These are phyloP conservation scores for Xylocopa sonorina DNA, from an alignment of 1,140 invertebrate genomes.

Conservation along the genomic window DNA sequence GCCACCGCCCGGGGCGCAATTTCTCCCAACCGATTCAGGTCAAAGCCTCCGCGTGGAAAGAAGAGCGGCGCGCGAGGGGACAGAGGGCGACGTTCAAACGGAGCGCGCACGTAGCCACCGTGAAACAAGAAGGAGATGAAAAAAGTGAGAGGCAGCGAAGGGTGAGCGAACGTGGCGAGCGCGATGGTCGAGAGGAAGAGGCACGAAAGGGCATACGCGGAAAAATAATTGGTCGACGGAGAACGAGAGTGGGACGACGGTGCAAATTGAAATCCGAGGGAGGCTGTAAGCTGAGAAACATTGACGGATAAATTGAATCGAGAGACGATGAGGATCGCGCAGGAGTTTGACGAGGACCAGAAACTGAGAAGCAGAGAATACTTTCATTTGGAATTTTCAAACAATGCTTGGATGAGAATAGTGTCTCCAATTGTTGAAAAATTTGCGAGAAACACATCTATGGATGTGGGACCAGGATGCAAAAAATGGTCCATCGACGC, in stretches of 20 bases:
- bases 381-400: too few relatives aligned
- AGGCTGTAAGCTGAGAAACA: neutral
- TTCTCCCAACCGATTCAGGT: conserved; percentile 77
- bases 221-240: conserved; percentile 3
- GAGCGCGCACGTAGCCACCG: too few relatives aligned
- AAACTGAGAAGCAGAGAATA: too few relatives aligned
- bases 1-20: conserved; percentile 76
- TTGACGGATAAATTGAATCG: neutral
- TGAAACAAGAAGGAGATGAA: conserved; percentile 31
- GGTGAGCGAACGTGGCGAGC: neutral
- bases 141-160: conserved; percentile 34
- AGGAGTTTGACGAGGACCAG: neutral
- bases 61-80: conserved; percentile 28
- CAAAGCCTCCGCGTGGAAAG: conserved; percentile 54
- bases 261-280: neutral
- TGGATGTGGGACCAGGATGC: too few relatives aligned
- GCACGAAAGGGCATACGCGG: neutral
- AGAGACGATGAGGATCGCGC: neutral
- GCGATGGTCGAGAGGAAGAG: neutral
- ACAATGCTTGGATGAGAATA: too few relatives aligned
- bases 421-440: too few relatives aligned
- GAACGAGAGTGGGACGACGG: neutral
- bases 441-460: too few relatives aligned
- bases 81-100: neutral
- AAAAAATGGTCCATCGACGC: too few relatives aligned